phyloP scores from a whole-genome alignment of 2,113 vertebrate genomes.

The Chroicocephalus ridibundus region DNA sequence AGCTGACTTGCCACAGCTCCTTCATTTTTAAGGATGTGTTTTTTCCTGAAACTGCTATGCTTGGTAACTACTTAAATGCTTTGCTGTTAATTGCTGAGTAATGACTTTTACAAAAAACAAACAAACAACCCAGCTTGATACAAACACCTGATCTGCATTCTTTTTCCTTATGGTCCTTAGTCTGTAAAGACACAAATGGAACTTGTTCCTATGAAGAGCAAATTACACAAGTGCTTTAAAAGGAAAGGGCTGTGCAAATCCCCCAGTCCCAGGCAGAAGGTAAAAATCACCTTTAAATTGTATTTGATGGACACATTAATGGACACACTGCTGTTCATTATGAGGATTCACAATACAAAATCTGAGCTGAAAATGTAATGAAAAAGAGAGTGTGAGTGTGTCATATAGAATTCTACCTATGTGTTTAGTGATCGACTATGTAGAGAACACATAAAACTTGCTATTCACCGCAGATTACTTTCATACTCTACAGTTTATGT shows the following conservation, averaged over 20 bases:
- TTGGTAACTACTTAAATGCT: not conserved
- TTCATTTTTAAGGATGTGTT: not conserved
- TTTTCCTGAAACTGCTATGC: not conserved
- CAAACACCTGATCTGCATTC: not conserved
- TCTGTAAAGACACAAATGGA: not conserved
- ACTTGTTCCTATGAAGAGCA: not conserved
- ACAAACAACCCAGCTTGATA: not conserved
- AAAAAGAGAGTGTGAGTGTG: not conserved
- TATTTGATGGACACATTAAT: not conserved
- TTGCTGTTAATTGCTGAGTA: not conserved
- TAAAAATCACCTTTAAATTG: not conserved
- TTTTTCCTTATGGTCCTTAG: not conserved
- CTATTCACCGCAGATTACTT: not conserved
- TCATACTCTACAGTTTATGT: not conserved
- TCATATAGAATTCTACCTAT: not conserved
- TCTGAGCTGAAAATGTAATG: not conserved
- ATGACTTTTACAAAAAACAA: not conserved
- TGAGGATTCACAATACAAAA: not conserved
- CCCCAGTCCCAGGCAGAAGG: not conserved
- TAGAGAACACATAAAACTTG: rapidly evolving
- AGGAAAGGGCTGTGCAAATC: not conserved
- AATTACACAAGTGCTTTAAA: not conserved
- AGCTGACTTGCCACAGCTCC: not conserved
- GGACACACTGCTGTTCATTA: not conserved
- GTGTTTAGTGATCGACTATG: not conserved